A percentile compares a stretch with the other conserved stretches of the same genome.
These are phyloP conservation scores for Hippocampus kuda DNA, from an alignment of 2,797 vertebrate genomes.

Conservation along the genomic window DNA sequence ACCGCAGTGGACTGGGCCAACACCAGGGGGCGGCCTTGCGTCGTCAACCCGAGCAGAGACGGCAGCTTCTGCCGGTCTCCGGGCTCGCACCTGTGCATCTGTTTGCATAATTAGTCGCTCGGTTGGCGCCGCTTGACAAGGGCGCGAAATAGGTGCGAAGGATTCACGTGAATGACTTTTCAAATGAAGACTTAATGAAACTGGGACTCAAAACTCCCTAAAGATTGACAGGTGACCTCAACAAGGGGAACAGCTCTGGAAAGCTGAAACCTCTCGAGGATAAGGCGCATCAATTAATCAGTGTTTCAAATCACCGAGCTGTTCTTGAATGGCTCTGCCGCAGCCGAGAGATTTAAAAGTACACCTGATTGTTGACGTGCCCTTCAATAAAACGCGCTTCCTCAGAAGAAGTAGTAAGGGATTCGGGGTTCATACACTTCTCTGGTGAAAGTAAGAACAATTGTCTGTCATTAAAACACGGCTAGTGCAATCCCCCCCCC, in stretches of 20 bases:
- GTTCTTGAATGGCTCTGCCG: conserved; percentile 13
- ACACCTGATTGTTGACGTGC: background rate
- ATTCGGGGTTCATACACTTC: background rate
- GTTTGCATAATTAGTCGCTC: conserved; percentile 3
- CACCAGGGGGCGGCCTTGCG: conserved; percentile 49
- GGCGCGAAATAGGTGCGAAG: conserved; percentile 8
- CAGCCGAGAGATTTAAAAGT: background rate
- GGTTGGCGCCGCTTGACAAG: background rate
- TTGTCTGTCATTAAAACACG: too few species aligned
- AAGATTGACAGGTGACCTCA: conserved; percentile 39
- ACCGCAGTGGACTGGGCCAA: conserved; percentile 55
- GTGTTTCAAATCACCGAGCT: conserved; percentile 6
- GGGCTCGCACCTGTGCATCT: conserved; percentile 6
- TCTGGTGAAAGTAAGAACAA: too few species aligned
- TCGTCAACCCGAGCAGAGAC: conserved; percentile 6
- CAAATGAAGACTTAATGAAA: conserved; percentile 48
- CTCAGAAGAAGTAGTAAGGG: background rate
- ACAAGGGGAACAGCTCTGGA: conserved; percentile 35
- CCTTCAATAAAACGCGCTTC: conserved; percentile 1
- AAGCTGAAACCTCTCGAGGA: conserved; percentile 21
- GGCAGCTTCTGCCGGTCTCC: conserved; percentile 4
- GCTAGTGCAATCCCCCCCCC: too few species aligned
- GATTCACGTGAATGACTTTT: conserved; percentile 3
- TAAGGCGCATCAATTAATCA: conserved; percentile 9
- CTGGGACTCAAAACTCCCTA: conserved; percentile 47